Conservation (phyloP, 2,113 vertebrate genomes). For the Malurus cyaneus region DNA sequence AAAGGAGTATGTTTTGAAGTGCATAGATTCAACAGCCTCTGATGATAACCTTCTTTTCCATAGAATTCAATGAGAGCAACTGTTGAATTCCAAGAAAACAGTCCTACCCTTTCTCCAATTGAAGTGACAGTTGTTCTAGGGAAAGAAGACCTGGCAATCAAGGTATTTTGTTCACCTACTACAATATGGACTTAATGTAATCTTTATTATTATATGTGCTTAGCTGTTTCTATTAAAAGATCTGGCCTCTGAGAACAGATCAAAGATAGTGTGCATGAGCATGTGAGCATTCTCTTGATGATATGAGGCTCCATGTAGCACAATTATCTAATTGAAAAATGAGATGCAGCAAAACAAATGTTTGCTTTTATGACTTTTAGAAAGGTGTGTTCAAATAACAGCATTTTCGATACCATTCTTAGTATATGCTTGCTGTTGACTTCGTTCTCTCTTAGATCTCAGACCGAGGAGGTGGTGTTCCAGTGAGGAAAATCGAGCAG, state of each 20-base stretch:
- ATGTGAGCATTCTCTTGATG: background rate
- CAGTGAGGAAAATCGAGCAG: conserved; percentile 88
- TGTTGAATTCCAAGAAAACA: conserved; percentile 90
- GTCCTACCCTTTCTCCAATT: conserved; percentile 80
- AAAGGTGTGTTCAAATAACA: background rate
- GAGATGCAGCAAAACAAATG: background rate
- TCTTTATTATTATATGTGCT: background rate
- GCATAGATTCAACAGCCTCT: background rate
- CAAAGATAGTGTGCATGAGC: background rate
- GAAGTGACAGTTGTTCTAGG: conserved; percentile 91
- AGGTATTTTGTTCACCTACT: conserved; percentile 74
- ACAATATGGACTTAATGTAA: background rate
- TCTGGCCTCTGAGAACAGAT: background rate
- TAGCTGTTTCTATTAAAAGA: background rate
- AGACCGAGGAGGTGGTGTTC: conserved; percentile 93
- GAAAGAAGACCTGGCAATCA: conserved; percentile 93
- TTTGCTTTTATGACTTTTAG: background rate
- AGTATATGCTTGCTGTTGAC: background rate
- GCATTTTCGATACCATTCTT: background rate
- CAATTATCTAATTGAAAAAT: background rate
- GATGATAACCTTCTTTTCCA: background rate
- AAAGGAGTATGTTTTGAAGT: background rate
- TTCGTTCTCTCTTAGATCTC: conserved; percentile 81
- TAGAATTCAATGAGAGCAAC: conserved; percentile 99
- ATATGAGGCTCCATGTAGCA: background rate